Evolutionary conservation across 2,888 invertebrate genomes (phyloP), one percentile per base, ranked within the genome.

Genomic region (Hartigia nigra): DNA sequence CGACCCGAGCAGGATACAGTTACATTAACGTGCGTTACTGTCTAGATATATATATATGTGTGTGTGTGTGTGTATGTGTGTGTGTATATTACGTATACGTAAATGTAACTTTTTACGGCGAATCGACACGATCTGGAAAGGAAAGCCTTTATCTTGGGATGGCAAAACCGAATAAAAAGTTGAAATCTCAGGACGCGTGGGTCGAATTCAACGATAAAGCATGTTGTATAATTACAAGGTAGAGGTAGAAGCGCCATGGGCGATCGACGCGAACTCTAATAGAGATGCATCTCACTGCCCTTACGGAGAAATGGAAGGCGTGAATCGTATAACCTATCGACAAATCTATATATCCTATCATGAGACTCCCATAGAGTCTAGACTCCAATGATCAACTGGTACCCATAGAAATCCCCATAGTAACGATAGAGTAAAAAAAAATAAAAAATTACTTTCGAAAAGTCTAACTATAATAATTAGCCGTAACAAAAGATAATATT

Each of bases 241-340:
- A 72, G 70, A 74, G n/a, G 31, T 31, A 37, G n/a, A 55, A 70
- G 74, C 80, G 81, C 85, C 83, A 80, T 80, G 80, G 83, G 85
- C 83, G 76, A 80, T 85, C 81, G 74, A 75, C 76, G 69, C 78
- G 82, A 75, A 79, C 78, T 83, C 82, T 86, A 86, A 86, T 85
- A 85, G 83, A 85, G 83, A 85, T 85, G 81, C 83, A 82, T 82
- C 82, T 77, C 31, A 2, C n/a, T 79, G 76, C 80, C 74, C 78
- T 81, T 76, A 75, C 75, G 77, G 74, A 75, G 69, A 76, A 36
- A 76, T 75, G 69, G 74, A 76, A 79, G 77, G 77, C 80, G 78
- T 80, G 75, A 77, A 72, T 76, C 75, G 32, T 31, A 55, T 55
- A 55, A 37, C 70, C 78, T 80, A 81, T 81, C 80, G 80, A 79